phyloP scores from a whole-genome alignment of 2,113 vertebrate genomes.

The Fregetta grallaria region DNA sequence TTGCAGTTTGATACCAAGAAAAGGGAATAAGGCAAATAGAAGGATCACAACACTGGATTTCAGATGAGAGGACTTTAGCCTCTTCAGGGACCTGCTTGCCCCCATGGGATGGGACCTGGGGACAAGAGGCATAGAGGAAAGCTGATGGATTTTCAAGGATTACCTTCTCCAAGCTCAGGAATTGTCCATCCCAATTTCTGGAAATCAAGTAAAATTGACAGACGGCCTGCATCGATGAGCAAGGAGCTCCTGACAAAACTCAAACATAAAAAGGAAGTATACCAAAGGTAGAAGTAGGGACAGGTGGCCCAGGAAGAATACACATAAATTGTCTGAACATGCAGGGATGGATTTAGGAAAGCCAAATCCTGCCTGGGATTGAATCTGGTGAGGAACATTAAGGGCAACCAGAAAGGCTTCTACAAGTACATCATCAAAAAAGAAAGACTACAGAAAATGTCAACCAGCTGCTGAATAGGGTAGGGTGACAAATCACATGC shows the following conservation, averaged over 20 bases:
- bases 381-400: not conserved
- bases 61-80: not conserved
- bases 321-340: not conserved
- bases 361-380: not conserved
- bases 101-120: not conserved
- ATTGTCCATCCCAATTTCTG: not conserved
- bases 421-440: not conserved
- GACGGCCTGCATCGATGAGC: not conserved
- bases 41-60: not conserved
- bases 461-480: not conserved
- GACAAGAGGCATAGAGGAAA: not conserved
- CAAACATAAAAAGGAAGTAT: not conserved
- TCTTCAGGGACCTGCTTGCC: not conserved
- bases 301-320: not conserved
- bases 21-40: not conserved
- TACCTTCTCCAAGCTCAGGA: not conserved
- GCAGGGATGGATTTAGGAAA: not conserved
- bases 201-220: not conserved
- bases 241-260: not conserved
- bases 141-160: not conserved
- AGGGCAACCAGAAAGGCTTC: not conserved
- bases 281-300: not conserved
- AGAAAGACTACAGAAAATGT: not conserved
- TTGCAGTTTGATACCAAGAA: not conserved
- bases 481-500: not conserved